Base-by-base conservation (phyloP, 1,140 invertebrate species). In the Aricia agestis region DNA sequence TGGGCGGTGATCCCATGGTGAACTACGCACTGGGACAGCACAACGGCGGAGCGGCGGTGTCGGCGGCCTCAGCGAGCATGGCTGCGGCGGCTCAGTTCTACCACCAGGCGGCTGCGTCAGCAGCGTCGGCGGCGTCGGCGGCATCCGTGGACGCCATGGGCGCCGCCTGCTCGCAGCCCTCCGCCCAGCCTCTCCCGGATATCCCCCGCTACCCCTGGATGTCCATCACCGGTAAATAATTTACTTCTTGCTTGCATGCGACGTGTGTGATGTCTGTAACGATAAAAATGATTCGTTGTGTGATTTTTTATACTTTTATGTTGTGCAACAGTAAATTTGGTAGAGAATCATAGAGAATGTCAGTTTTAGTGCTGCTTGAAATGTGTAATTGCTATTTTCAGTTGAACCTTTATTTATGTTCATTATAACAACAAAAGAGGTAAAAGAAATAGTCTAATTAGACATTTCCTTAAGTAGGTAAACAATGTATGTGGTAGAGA, bases 191-290 rank as follows among this genome's bases (percentile, higher is more conserved):
- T 92, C 95, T 97, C 78, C 96, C 97, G 41, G 96, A 97, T 90
- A 96, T 98, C 83, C 97, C 97, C 15, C 94, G 97, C 83, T 98
- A 98, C 91, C 97, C 97, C n/a, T 98, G 97, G 97, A 98, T 98
- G 97, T 97, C 97, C 78, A 97, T 98, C 89, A 98, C 97, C 93
- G 97, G 97, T 98, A 94, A 96, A 94, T 94, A 69, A 76, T 85
- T 83, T 76, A 80, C 74, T 85, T 80, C 75, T 79, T 83, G 78
- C 68, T 72, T 83, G 82, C 82, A 81, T 87, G 82, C 61, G 18
- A 70, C 65, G 18, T 63, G 32, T 70, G 42, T 67, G 66, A 15
- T 32, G 18, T 69, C 68, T 71, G 74, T 42, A 75, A 73, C n/a
- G 31, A 61, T n/a, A 71, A 5, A 19, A 25, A 19, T 18, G 2